These are phyloP conservation scores for Phrynocephalus forsythii DNA, from an alignment of 2,797 vertebrate genomes.

Conservation along the genomic window DNA sequence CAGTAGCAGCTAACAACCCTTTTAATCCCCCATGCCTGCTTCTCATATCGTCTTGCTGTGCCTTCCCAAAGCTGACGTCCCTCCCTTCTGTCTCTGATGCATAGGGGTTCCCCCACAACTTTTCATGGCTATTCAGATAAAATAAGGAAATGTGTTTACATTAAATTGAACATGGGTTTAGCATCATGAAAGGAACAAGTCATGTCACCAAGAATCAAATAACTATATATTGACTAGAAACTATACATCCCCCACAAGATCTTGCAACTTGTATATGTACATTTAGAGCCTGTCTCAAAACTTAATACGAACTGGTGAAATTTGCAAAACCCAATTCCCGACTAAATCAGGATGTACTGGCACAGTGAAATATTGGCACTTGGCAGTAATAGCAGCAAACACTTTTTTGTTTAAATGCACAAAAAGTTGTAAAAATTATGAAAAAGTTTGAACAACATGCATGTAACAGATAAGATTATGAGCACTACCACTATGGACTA, in stretches of 20 bases:
- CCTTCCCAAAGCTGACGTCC: not conserved
- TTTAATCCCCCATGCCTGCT: not conserved
- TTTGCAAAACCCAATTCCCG: not conserved
- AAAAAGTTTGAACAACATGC: not conserved
- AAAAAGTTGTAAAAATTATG: not conserved
- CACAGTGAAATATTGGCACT: not conserved
- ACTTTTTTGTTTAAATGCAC: too few species aligned
- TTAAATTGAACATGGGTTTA: not conserved
- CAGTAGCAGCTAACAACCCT: conserved; percentile 8
- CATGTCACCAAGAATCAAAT: not conserved
- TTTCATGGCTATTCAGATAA: not conserved
- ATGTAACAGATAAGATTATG: not conserved
- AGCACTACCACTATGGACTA: too few species aligned
- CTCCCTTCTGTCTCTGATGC: not conserved
- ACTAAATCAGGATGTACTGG: not conserved
- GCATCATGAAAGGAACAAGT: not conserved
- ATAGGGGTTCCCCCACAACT: not conserved
- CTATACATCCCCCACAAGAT: not conserved
- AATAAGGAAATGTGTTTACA: not conserved
- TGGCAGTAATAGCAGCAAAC: not conserved
- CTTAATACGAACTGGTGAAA: not conserved
- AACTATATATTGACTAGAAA: not conserved
- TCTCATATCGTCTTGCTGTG: not conserved
- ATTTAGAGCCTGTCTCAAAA: not conserved
- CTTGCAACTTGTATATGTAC: not conserved